Evolutionary conservation across 2,797 vertebrate genomes (phyloP).

Genomic region (Diglossa cyanea): DNA sequence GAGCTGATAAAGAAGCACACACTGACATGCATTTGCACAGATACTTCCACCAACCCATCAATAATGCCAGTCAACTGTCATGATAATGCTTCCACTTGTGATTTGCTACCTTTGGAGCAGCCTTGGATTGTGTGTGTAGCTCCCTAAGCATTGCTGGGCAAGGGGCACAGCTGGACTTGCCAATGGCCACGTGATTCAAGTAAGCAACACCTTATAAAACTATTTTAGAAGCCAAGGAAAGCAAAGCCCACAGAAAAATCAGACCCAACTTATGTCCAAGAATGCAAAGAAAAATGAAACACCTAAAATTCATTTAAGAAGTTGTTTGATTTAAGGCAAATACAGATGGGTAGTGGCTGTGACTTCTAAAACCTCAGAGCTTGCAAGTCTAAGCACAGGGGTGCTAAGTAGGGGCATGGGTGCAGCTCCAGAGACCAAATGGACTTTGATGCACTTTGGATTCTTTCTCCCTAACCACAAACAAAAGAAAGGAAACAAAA

Average conservation of each 20-base stretch:
- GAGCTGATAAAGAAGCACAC: not conserved
- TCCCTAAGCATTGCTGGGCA: not conserved
- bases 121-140: not conserved
- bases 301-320: not conserved
- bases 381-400: not conserved
- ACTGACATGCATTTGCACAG: not conserved
- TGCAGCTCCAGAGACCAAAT: not conserved
- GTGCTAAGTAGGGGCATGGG: not conserved
- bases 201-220: not conserved
- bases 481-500: not conserved
- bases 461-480: not conserved
- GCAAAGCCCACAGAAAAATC: not conserved
- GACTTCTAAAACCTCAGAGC: not conserved
- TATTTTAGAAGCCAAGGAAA: not conserved
- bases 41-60: not conserved
- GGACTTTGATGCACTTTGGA: not conserved
- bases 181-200: not conserved
- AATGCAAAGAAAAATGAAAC: conserved; percentile 14
- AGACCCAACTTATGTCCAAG: not conserved
- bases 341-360: not conserved
- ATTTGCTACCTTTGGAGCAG: not conserved
- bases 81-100: not conserved
- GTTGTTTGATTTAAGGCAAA: not conserved
- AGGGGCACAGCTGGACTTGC: not conserved
- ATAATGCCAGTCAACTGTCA: not conserved